phyloP scores from a whole-genome alignment of 2,888 invertebrate genomes.

The Agonum fuliginosum region DNA sequence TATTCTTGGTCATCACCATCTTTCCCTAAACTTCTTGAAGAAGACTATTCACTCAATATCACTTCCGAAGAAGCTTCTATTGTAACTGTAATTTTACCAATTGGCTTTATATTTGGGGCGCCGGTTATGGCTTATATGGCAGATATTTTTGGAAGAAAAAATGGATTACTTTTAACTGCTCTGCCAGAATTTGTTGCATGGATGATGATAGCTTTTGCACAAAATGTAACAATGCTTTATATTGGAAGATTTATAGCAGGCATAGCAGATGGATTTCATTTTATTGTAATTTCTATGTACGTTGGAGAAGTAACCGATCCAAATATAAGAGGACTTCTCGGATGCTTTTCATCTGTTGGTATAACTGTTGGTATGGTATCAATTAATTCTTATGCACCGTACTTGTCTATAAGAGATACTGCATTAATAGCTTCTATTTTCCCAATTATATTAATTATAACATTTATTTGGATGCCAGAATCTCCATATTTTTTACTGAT shows the following conservation, averaged over 20 bases:
- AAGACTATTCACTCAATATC: constrained; percentile 63
- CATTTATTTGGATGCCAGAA: constrained; percentile 62
- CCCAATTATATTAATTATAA: constrained; percentile 58
- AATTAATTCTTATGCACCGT: constrained; percentile 49
- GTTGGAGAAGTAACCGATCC: constrained; percentile 64
- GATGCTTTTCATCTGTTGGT: constrained; percentile 61
- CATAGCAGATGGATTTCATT: constrained; percentile 63
- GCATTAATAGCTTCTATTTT: constrained; percentile 47
- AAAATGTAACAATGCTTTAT: constrained; percentile 46
- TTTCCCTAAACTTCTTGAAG: constrained; percentile 66
- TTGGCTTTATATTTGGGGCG: constrained; percentile 46
- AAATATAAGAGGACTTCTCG: constrained; percentile 63
- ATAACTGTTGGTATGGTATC: constrained; percentile 54
- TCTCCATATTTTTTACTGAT: constrained; percentile 62
- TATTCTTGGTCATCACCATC: constrained; percentile 69
- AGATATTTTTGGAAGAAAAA: constrained; percentile 53
- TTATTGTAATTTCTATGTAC: constrained; percentile 63
- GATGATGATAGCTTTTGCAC: constrained; percentile 50
- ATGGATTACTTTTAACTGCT: constrained; percentile 38
- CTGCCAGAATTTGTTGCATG: constrained; percentile 61
- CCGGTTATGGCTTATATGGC: constrained; percentile 30
- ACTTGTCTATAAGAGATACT: constrained; percentile 25
- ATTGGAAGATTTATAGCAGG: constrained; percentile 61
- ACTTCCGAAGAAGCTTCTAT: constrained; percentile 52
- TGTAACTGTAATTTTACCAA: constrained; percentile 29